Base-by-base conservation (phyloP, 2,113 vertebrate species). In the Delphinapterus leucas region DNA sequence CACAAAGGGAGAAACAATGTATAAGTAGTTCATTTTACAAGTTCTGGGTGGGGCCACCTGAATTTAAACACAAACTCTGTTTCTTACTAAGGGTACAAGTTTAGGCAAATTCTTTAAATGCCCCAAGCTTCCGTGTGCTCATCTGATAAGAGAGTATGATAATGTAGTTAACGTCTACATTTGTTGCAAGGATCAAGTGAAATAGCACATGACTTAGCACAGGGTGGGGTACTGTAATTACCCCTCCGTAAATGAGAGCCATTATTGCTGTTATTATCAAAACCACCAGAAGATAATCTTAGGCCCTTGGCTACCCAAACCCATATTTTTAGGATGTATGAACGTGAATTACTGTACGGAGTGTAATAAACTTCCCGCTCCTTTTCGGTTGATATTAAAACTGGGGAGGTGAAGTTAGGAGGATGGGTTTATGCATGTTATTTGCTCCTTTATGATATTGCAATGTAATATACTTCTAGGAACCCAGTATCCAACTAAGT, bases 331-430 rank as follows among this genome's bases (percentile, higher is more conserved):
- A 23, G 55, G 61, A 77, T 14, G 2, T 60, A 49, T 18, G 47
- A 86, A 60, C 80, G 11, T 97, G 31, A 94, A 74, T 86, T 65
- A 65, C 6, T 31, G 10, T 38, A 38, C 49, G 73, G 44, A 76
- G 9, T 36, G 12, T 49, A 28, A 70, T 18, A 92, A 55, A 63
- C 17, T 12, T 87, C 28, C 38, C 18, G 18, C 23, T 85, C 77
- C 55, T 98, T 81, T 68, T n/a, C 9, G 31, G n/a, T 28, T 88
- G 71, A 44, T 73, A 7, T 93, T 73, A 88, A 95, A 93, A 93
- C 14, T 74, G 11, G 14, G 6, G 65, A 74, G 12, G 6, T 41
- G 18, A 83, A 88, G 3, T 73, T 93, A 74, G 85, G 7, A 79
- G 6, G 65, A 44, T 93, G 53, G 13, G 12, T 63, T 49, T 74